phyloP scores from a whole-genome alignment of 2,888 invertebrate species.

The Clostera curtula region DNA sequence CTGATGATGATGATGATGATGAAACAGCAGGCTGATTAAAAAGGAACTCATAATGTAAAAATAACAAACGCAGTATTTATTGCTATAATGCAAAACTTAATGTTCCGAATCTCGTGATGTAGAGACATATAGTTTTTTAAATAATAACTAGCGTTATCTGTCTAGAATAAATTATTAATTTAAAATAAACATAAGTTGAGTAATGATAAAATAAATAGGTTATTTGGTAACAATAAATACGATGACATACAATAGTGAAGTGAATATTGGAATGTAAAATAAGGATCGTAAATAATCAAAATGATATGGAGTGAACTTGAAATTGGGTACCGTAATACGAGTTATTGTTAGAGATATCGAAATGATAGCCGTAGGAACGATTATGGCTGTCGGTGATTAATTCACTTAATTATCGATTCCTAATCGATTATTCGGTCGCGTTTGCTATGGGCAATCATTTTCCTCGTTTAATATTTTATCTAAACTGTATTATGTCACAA shows the following conservation, averaged over 20 bases:
- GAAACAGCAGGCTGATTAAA: too few species aligned
- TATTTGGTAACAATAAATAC: slow-evolving; percentile 61
- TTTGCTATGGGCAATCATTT: slow-evolving; percentile 10
- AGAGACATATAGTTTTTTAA: slow-evolving; percentile 1
- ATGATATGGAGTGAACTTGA: too few species aligned
- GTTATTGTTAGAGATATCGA: too few species aligned
- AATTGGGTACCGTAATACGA: too few species aligned
- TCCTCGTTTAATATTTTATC: slow-evolving; percentile 12
- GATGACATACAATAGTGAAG: slow-evolving; percentile 11
- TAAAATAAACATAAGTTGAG: slow-evolving; percentile 17
- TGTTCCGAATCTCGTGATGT: too few species aligned
- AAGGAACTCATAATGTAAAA: too few species aligned
- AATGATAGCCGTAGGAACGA: slow-evolving; percentile 18
- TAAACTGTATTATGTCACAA: slow-evolving; percentile 25
- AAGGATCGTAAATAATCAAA: too few species aligned
- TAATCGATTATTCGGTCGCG: slow-evolving; percentile 15
- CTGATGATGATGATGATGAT: too few species aligned
- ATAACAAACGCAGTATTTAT: too few species aligned
- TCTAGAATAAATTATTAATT: slow-evolving; percentile 17
- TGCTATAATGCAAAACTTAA: too few species aligned
- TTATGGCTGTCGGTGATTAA: slow-evolving; percentile 24
- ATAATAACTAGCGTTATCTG: slow-evolving; percentile 10
- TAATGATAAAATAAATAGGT: slow-evolving; percentile 16
- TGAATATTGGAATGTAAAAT: slow-evolving; percentile 4
- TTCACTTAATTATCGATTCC: too few species aligned